Percentiles rank a stretch among this genome's conserved stretches.
These are phyloP conservation scores for Melanotaenia boesemani DNA, from an alignment of 2,797 vertebrate genomes.

Conservation along the genomic window DNA sequence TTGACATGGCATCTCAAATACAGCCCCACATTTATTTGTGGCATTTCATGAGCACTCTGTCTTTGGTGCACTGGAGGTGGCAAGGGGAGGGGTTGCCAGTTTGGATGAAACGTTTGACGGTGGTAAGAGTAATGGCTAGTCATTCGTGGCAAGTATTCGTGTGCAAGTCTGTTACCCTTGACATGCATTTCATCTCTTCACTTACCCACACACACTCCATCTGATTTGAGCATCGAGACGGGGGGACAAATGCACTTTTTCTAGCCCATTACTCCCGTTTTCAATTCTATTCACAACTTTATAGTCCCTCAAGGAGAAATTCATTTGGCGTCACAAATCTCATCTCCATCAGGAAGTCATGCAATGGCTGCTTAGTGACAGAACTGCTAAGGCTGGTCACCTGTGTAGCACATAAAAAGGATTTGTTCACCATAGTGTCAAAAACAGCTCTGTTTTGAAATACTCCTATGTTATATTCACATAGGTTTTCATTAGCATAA, in stretches of 20 bases:
- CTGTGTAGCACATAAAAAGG: constrained; percentile 53
- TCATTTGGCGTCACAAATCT: constrained; percentile 77
- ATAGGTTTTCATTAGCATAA: constrained; percentile 2
- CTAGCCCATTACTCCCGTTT: constrained; percentile 76
- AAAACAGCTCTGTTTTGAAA: constrained; percentile 10
- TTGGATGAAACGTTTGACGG: constrained; percentile 61
- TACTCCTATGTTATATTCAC: neutral
- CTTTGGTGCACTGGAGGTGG: constrained; percentile 22
- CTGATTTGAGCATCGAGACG: constrained; percentile 61
- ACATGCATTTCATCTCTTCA: constrained; percentile 72
- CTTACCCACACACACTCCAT: constrained; percentile 49
- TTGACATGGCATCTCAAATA: constrained; percentile 43
- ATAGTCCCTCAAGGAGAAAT: constrained; percentile 79
- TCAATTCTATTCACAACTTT: constrained; percentile 80
- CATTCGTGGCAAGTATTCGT: constrained; percentile 60
- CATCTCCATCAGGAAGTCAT: constrained; percentile 76
- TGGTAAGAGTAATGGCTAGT: constrained; percentile 66
- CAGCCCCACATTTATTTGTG: constrained; percentile 59
- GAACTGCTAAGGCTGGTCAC: constrained; percentile 48
- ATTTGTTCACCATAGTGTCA: constrained; percentile 43
- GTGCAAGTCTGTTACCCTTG: constrained; percentile 68
- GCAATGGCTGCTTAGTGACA: constrained; percentile 71
- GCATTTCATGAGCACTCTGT: constrained; percentile 64
- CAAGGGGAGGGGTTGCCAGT: constrained; percentile 36
- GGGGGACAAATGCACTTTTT: constrained; percentile 74